Percentiles rank a stretch among this genome's conserved stretches.
Conservation (phyloP, 2,113 vertebrate species). For the Perca fluviatilis region DNA sequence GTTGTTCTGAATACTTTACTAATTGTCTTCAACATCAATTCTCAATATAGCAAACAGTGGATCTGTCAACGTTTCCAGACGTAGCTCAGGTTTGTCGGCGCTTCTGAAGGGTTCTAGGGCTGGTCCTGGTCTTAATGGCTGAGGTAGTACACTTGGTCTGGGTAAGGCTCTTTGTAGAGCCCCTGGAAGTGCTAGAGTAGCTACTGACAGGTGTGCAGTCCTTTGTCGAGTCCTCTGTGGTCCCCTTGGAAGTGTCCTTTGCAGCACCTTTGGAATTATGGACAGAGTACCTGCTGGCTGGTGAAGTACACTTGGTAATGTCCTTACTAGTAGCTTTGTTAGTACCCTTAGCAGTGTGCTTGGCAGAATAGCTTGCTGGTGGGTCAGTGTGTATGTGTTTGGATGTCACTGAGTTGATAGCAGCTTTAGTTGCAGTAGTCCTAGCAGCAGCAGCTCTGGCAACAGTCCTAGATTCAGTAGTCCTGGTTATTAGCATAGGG, state of each 20-base stretch:
- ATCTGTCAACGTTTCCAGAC: slow-evolving; percentile 1
- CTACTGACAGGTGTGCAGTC: slow-evolving; percentile 10
- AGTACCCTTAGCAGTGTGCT: slow-evolving; percentile 29
- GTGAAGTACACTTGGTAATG: slow-evolving; percentile 39
- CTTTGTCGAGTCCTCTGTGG: slow-evolving; percentile 5
- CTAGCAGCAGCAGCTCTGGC: slow-evolving; percentile 29
- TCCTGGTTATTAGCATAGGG: slow-evolving; percentile 24
- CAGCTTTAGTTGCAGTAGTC: slow-evolving; percentile 40
- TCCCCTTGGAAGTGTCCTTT: slow-evolving; percentile 31
- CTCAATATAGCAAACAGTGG: background rate
- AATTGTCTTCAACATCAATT: background rate
- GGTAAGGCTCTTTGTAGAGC: slow-evolving; percentile 45
- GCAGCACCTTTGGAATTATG: slow-evolving; percentile 47
- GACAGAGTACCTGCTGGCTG: slow-evolving; percentile 29
- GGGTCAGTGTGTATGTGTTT: background rate
- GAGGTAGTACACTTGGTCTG: slow-evolving; percentile 67
- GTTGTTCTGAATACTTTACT: background rate
- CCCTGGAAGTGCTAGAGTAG: slow-evolving; percentile 55
- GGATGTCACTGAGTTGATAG: slow-evolving; percentile 42
- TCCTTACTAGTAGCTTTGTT: slow-evolving; percentile 43
- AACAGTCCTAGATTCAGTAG: slow-evolving; percentile 18
- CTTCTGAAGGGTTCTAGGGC: slow-evolving; percentile 59
- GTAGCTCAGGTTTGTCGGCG: slow-evolving; percentile 21
- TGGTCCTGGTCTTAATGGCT: slow-evolving; percentile 67
- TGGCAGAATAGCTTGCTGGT: slow-evolving; percentile 40